Evolutionary conservation across 2,113 vertebrate species (phyloP), one percentile per base, ranked within the genome.

Genomic region (Percopsis transmontana): DNA sequence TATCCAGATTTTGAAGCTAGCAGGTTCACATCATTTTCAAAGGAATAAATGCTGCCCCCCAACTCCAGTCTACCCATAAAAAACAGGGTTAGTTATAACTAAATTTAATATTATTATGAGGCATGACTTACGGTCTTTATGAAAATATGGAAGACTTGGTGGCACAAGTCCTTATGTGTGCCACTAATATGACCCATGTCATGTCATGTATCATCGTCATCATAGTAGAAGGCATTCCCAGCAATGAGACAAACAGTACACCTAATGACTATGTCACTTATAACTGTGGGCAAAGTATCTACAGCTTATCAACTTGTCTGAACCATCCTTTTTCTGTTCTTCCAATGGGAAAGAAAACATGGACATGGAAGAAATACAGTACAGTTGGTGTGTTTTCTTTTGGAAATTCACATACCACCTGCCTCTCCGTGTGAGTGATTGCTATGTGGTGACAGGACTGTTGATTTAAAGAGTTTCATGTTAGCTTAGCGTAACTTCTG

Each of bases 181-280:
- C 53, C 42, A 63, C 27, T 7, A 33, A 33, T 33, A 7, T 33
- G 38, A 79, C 66, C 52, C 69, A 79, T 58, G 76, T 79, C 68
- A 70, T 70, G 19, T 47, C 18, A 38, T 62, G 23, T 7, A 33
- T 33, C 27, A 33, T 33, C 27, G 8, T 33, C 5, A 33, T 33
- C 27, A 33, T 33, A 33, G 54, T 41, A 68, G 44, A 81, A 63
- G 69, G 73, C 76, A 24, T 61, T 38, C 27, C 23, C 13, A 52
- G 27, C 82, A 66, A 81, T 88, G 76, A 83, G 51, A 70, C 42
- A 53, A 69, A 66, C 62, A 61, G 73, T 64, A 80, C 72, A 65
- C 33, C 54, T 66, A 42, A 56, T 78, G 66, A 79, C 53, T 79
- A 55, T 72, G 59, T 83, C 77, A 80, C 74, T 50, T 67, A 62